Conservation (phyloP, 2,888 invertebrate genomes). For the Trisateles emortualis region DNA sequence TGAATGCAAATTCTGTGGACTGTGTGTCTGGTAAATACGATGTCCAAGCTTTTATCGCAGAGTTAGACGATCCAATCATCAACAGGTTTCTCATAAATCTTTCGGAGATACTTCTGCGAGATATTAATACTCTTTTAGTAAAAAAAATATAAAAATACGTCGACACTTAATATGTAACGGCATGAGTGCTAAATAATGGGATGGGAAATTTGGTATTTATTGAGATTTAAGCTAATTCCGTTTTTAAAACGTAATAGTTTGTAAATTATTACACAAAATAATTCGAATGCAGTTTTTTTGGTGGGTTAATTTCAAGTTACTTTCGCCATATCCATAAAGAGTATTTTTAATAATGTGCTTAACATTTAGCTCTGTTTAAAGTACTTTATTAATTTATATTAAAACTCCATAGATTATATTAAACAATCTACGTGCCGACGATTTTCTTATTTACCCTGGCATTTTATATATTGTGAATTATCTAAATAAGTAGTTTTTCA, state of each 20-base stretch:
- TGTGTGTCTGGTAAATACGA: slow-evolving; percentile 12
- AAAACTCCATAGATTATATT: too few relatives aligned
- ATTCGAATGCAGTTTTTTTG: too few relatives aligned
- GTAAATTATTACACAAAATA: too few relatives aligned
- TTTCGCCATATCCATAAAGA: too few relatives aligned
- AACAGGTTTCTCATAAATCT: slow-evolving; percentile 44
- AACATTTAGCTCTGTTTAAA: too few relatives aligned
- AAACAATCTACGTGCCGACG: too few relatives aligned
- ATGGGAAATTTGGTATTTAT: slow-evolving; percentile 27
- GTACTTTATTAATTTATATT: too few relatives aligned
- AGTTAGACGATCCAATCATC: slow-evolving; percentile 27
- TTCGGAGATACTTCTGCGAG: slow-evolving; percentile 21
- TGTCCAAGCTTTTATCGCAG: slow-evolving; percentile 16
- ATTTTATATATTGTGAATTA: too few relatives aligned
- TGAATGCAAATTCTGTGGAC: background rate
- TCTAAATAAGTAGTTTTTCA: background rate
- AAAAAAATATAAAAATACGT: slow-evolving; percentile 17
- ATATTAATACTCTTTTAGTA: slow-evolving; percentile 36
- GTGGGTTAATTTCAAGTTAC: too few relatives aligned
- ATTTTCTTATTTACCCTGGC: too few relatives aligned
- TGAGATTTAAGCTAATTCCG: background rate
- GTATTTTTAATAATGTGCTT: too few relatives aligned
- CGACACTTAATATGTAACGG: slow-evolving; percentile 30
- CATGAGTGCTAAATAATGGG: slow-evolving; percentile 32
- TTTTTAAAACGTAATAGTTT: slow-evolving; percentile 3